Base-by-base conservation (phyloP, 2,113 vertebrate genomes). In the Helogale parvula region DNA sequence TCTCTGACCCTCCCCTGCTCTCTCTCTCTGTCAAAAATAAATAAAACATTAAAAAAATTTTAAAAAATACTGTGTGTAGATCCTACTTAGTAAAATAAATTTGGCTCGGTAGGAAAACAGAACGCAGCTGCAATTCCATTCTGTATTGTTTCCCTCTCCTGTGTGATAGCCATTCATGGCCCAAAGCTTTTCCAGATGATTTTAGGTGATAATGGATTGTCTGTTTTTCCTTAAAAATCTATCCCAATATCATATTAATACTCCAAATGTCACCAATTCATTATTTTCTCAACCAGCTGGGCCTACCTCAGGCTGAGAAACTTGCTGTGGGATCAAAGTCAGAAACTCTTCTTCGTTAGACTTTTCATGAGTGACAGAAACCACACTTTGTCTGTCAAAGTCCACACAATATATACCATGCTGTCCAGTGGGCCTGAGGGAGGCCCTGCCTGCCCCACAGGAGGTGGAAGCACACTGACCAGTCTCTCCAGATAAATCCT, bases 61-160 rank as follows among this genome's bases (percentile, higher is more conserved):
- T 5, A 41, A 41, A 41, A 87, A 1, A 82, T 66, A 47, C 0
- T 0, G 0, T 16, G 35, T 50, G 17, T 57, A 3, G 11, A 80
- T 54, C 54, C 45, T 29, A 79, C 10, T 47, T 23, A 31, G 27
- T 72, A 68, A 83, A 23, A 47, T 60, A 7, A 63, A 15, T 14
- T 86, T 23, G 27, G 7, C 52, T 79, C 11, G 16, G 16, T 21
- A 31, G 38, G 25, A 23, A 31, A 63, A 90, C 29, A 54, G 19
- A 81, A 87, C 71, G 2, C 4, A 74, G 54, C 14, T n/a, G 35
- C 1, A 25, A 12, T 41, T 17, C 2, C 52, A 33, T 90, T 16
- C 11, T 1, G 52, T 45, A 14, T 35, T 95, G 2, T 90, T 86
- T 83, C 14, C 29, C 79, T 76, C 50, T 74, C 29, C 2, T 80